Conservation (phyloP, 2,888 invertebrate genomes). For the Aethes cnicana region DNA sequence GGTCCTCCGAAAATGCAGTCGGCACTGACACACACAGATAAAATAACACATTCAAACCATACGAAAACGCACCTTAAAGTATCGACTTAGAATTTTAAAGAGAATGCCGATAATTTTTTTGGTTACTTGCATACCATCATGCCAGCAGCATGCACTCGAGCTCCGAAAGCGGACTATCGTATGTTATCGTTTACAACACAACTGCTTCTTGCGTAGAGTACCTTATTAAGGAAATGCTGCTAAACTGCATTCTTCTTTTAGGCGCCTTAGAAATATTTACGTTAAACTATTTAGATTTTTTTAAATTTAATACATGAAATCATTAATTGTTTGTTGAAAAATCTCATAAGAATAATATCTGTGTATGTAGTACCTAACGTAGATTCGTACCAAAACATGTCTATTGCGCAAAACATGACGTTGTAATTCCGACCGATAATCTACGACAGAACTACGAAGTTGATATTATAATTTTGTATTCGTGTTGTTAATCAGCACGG, state of each 20-base stretch:
- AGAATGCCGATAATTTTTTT: conserved; percentile 38
- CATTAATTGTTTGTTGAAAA: not conserved
- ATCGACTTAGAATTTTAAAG: conserved; percentile 47
- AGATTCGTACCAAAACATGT: conserved; percentile 28
- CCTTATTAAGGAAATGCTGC: conserved; percentile 62
- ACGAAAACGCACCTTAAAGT: conserved; percentile 50
- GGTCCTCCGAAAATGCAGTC: conserved; percentile 75
- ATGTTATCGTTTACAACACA: conserved; percentile 76
- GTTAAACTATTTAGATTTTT: not conserved
- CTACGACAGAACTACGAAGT: conserved; percentile 16
- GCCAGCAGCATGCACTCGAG: conserved; percentile 59
- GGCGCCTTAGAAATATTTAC: too few relatives aligned
- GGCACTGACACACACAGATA: conserved; percentile 60
- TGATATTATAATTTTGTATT: conserved; percentile 44
- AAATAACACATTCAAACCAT: conserved; percentile 40
- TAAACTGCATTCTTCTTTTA: conserved; percentile 46
- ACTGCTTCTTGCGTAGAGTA: conserved; percentile 65
- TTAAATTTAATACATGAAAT: not conserved
- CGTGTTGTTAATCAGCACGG: conserved; percentile 67
- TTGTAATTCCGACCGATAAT: conserved; percentile 35
- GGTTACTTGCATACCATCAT: conserved; percentile 43
- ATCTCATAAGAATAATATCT: conserved; percentile 12
- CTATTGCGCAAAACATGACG: conserved; percentile 47
- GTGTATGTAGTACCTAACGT: conserved; percentile 16
- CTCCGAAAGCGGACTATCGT: conserved; percentile 65